A percentile compares a stretch with the other conserved stretches of the same genome.
Evolutionary conservation across 2,113 vertebrate species (phyloP).

Genomic region (Saccopteryx bilineata): DNA sequence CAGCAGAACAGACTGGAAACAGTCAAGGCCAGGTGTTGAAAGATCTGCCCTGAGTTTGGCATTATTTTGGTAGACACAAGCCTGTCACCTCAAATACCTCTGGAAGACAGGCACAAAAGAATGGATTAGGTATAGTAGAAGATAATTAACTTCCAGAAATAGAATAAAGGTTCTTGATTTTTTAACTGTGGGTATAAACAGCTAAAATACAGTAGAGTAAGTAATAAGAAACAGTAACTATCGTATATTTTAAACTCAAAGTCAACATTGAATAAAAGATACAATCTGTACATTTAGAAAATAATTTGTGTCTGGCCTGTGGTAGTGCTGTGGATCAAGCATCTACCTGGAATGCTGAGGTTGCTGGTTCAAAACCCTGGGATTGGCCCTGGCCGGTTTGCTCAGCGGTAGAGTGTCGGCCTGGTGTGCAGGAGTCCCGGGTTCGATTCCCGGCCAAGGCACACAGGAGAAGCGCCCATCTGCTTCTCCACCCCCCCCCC

Average conservation of each 20-base stretch:
- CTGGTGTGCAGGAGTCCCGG: too few species aligned
- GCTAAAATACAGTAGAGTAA: neutral
- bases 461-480: too few species aligned
- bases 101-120: neutral
- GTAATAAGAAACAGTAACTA: neutral
- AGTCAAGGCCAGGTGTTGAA: neutral
- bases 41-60: neutral
- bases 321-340: too few species aligned
- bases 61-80: neutral
- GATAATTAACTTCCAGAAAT: neutral
- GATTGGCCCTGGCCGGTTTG: too few species aligned
- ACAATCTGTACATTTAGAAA: constrained; percentile 18
- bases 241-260: constrained; percentile 48
- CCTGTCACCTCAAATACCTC: neutral
- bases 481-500: too few species aligned
- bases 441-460: too few species aligned
- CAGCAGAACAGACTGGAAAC: neutral
- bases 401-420: too few species aligned
- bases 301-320: neutral
- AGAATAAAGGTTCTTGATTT: constrained; percentile 33
- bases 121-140: neutral
- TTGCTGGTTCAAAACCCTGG: too few species aligned
- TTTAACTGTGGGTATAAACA: neutral
- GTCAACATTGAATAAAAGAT: constrained; percentile 32
- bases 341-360: too few species aligned